Conservation (phyloP, 2,113 vertebrate species). For the Pagrus major region DNA sequence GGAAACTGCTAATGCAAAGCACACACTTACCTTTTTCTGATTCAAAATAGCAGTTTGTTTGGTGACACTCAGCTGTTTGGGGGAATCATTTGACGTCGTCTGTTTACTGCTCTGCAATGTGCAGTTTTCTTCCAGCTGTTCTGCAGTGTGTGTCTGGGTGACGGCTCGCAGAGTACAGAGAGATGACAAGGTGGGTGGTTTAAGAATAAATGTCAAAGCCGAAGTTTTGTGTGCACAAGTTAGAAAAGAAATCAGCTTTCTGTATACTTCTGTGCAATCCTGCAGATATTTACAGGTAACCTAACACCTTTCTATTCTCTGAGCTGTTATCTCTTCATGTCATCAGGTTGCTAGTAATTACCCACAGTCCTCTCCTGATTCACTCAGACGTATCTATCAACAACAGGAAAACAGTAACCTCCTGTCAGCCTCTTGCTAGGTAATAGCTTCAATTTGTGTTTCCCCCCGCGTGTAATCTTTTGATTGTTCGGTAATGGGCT, state of each 20-base stretch:
- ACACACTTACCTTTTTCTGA: neutral
- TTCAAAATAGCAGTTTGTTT: constrained; percentile 17
- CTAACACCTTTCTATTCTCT: neutral
- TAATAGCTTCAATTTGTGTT: constrained; percentile 38
- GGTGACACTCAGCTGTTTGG: constrained; percentile 2
- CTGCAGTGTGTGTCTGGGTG: constrained; percentile 2
- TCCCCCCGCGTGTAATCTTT: constrained; percentile 1
- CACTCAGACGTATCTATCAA: neutral
- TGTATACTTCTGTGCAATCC: neutral
- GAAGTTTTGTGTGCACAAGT: neutral
- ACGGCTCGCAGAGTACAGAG: neutral
- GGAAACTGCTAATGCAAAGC: constrained; percentile 6
- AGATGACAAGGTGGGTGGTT: constrained; percentile 31
- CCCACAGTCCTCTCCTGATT: neutral
- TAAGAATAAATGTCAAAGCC: constrained; percentile 2
- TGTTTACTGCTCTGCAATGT: neutral
- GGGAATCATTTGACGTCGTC: constrained; percentile 32
- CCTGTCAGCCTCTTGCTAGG: neutral
- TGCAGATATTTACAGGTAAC: constrained; percentile 17
- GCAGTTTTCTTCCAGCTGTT: neutral
- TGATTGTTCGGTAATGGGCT: constrained; percentile 26
- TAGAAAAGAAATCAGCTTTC: neutral
- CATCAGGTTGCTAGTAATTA: constrained; percentile 22
- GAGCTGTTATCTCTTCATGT: neutral
- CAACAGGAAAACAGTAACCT: constrained; percentile 5